A percentile compares a stretch with the other conserved stretches of the same genome.
phyloP scores from a whole-genome alignment of 2,888 invertebrate genomes.

The Drosophila seclusa region DNA sequence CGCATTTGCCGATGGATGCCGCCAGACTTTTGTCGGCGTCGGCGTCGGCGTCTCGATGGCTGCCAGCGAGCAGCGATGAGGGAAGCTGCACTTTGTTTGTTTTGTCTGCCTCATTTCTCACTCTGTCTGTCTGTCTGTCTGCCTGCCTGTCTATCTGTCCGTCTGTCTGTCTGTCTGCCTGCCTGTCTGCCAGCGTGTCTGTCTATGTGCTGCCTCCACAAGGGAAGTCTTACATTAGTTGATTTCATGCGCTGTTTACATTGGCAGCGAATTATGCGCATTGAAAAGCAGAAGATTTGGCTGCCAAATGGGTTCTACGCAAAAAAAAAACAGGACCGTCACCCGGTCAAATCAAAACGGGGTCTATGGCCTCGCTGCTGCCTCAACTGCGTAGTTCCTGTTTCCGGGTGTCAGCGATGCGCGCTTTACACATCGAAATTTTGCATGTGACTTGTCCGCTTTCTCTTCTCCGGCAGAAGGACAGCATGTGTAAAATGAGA shows the following conservation, averaged over 20 bases:
- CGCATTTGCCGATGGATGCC: conserved; percentile 56
- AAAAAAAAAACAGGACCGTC: background rate
- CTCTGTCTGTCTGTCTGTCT: conserved; percentile 20
- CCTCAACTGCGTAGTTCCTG: conserved; percentile 13
- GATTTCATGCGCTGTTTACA: conserved; percentile 81
- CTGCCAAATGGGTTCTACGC: conserved; percentile 50
- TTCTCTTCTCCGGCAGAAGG: background rate
- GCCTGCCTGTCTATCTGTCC: conserved; percentile 18
- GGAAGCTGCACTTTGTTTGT: conserved; percentile 69
- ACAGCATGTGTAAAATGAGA: conserved; percentile 44
- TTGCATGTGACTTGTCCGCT: conserved; percentile 23
- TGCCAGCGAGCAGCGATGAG: conserved; percentile 29
- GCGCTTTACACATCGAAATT: conserved; percentile 7
- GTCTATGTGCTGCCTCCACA: conserved; percentile 14
- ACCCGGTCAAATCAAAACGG: conserved; percentile 9
- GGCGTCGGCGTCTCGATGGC: conserved; percentile 72
- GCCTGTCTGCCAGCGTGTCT: conserved; percentile 21
- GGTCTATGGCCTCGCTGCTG: conserved; percentile 23
- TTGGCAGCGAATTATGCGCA: conserved; percentile 80
- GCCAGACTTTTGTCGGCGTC: conserved; percentile 25
- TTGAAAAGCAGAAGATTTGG: conserved; percentile 67
- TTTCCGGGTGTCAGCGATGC: conserved; percentile 28
- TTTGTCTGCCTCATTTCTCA: conserved; percentile 72
- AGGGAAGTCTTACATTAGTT: conserved; percentile 75
- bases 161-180: background rate